Percentiles rank a stretch among this genome's conserved stretches.
Evolutionary conservation across 1,140 invertebrate genomes (phyloP).

Genomic region (Bombyx mori): ASM3026992v2 NC_085131.1:6081001-6081500

Average conservation of each 20-base stretch:
- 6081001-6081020: too few relatives aligned
- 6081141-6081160: too few relatives aligned
- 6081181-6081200: background rate
- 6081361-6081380: constrained; percentile 99
- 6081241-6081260: background rate
- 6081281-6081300: constrained; percentile 94
- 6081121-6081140: too few relatives aligned
- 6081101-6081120: too few relatives aligned
- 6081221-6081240: background rate
- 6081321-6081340: constrained; percentile 99
- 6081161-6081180: too few relatives aligned
- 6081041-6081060: too few relatives aligned
- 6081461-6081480: constrained; percentile 97
- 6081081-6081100: too few relatives aligned
- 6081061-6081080: too few relatives aligned
- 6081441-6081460: constrained; percentile 99
- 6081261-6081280: background rate
- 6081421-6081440: constrained; percentile 99
- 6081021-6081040: too few relatives aligned
- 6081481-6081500: constrained; percentile 17
- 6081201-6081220: too few relatives aligned
- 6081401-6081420: constrained; percentile 99
- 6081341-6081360: constrained; percentile 98
- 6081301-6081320: constrained; percentile 98
- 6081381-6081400: constrained; percentile 97